A percentile compares a stretch with the other conserved stretches of the same genome.
Evolutionary conservation across 2,888 invertebrate genomes (phyloP).

Genomic region (Aspidiotus rigidus): DNA sequence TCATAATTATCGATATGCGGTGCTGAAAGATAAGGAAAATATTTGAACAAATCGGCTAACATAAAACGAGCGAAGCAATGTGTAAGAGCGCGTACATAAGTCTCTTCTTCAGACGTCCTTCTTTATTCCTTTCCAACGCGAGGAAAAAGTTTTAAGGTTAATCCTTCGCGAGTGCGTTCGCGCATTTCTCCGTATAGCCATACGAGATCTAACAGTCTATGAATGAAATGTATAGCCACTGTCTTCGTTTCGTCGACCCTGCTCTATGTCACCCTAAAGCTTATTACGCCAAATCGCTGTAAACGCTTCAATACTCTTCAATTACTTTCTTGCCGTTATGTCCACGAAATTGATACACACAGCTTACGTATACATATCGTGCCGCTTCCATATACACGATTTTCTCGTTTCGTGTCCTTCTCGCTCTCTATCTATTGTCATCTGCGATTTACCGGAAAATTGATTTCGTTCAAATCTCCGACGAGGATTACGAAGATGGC

Average conservation of each 20-base stretch:
- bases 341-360: conserved; percentile 23
- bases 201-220: no score
- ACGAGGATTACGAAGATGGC: not conserved
- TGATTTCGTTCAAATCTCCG: conserved; percentile 24
- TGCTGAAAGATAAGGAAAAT: no score
- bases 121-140: no score
- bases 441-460: conserved; percentile 20
- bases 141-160: no score
- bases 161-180: no score
- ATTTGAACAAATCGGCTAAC: no score
- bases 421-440: conserved; percentile 19
- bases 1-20: no score
- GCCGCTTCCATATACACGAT: not conserved
- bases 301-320: conserved; percentile 25
- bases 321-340: conserved; percentile 29
- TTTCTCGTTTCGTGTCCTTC: not conserved
- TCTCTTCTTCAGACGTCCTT: no score
- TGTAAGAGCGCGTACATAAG: no score
- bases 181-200: not conserved
- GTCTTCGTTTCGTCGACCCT: conserved; percentile 1
- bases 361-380: no score
- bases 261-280: conserved; percentile 21
- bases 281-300: conserved; percentile 24
- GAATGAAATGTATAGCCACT: no score
- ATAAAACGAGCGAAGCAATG: no score